Evolutionary conservation across 23 tunicate genomes (phyloP).

Genomic region (Styela plicata): DNA sequence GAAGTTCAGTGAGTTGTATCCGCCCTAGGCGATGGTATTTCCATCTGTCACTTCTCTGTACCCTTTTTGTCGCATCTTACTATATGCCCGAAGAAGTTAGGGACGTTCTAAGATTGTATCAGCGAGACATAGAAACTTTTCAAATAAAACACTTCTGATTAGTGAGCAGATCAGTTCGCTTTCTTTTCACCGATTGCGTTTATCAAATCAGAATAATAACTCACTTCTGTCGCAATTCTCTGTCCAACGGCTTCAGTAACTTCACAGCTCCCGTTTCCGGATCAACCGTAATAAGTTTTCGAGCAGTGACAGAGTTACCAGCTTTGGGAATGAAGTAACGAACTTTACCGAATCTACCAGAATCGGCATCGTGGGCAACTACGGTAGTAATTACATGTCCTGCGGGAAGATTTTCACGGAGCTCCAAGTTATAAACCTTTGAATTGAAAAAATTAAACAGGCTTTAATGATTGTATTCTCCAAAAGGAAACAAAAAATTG

Average conservation of each 20-base stretch:
- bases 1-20: too few species aligned
- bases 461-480: too few species aligned
- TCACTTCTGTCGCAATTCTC: slow-evolving; percentile 61
- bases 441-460: slow-evolving; percentile 14
- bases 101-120: too few species aligned
- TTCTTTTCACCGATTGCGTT: too few species aligned
- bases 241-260: slow-evolving; percentile 37
- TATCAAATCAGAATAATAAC: slow-evolving; percentile 1
- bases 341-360: slow-evolving; percentile 46
- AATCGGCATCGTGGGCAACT: slow-evolving; percentile 61
- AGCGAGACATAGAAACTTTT: too few species aligned
- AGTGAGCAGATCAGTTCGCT: too few species aligned
- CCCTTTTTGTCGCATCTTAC: too few species aligned
- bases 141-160: too few species aligned
- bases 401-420: slow-evolving; percentile 36
- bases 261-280: slow-evolving; percentile 48
- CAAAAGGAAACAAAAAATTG: too few species aligned
- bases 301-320: slow-evolving; percentile 56
- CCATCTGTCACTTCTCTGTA: too few species aligned
- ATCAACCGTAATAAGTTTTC: slow-evolving; percentile 43
- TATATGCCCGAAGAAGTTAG: too few species aligned
- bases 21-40: too few species aligned
- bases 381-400: slow-evolving; percentile 58
- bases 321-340: slow-evolving; percentile 65
- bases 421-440: slow-evolving; percentile 34